Evolutionary conservation across 2,113 vertebrate genomes (phyloP).

Genomic region (Euleptes europaea): DNA sequence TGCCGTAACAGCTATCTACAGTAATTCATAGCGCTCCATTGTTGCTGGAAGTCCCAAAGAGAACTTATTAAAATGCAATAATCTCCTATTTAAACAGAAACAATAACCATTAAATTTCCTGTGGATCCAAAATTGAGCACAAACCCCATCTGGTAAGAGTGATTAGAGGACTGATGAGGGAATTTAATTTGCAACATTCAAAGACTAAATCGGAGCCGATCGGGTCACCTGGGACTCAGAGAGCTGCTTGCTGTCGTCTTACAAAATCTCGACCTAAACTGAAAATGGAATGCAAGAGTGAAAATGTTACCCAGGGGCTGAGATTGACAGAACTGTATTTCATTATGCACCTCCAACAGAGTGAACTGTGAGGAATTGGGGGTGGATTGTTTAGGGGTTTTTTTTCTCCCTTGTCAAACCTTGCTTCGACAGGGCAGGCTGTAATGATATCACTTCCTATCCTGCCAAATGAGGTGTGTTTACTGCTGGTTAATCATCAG

Average conservation of each 20-base stretch:
- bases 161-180: constrained; percentile 99
- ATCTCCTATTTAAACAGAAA: constrained; percentile 99
- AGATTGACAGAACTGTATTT: constrained; percentile 74
- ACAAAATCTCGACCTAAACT: constrained; percentile 81
- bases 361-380: constrained; percentile 55
- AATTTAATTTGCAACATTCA: constrained; percentile 99
- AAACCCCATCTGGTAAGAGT: constrained; percentile 99
- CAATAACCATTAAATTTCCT: constrained; percentile 99
- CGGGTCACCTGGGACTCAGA: constrained; percentile 87
- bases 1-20: constrained; percentile 96
- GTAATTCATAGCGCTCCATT: constrained; percentile 98
- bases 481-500: neutral
- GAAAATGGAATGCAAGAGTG: constrained; percentile 81
- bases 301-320: constrained; percentile 82
- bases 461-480: neutral
- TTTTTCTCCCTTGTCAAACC: constrained; percentile 44
- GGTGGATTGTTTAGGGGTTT: neutral
- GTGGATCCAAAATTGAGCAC: constrained; percentile 95
- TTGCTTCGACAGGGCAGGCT: constrained; percentile 27
- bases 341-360: constrained; percentile 76
- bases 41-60: constrained; percentile 97
- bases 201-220: constrained; percentile 96
- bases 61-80: constrained; percentile 99
- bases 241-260: constrained; percentile 87
- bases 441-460: constrained; percentile 34